Percentiles rank a stretch among this genome's conserved stretches.
Conservation (phyloP, 2,113 vertebrate genomes). For the Lepisosteus osseus region DNA sequence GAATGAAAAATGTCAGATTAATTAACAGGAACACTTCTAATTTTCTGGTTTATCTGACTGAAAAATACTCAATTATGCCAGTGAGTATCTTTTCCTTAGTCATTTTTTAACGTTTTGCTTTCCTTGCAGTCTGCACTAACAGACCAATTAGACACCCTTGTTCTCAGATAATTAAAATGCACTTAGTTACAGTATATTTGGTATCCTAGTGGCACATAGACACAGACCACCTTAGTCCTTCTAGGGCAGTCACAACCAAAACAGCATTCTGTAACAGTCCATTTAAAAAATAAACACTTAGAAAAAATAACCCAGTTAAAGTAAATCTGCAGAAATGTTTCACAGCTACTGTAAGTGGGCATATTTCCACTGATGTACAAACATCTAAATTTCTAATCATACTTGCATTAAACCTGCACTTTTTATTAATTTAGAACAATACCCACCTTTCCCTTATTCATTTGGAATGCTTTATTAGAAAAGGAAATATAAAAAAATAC, state of each 20-base stretch:
- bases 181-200: background rate
- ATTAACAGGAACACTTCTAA: no score
- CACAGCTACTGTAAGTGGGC: background rate
- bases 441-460: constrained; percentile 38
- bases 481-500: constrained; percentile 31
- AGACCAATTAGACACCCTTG: no score
- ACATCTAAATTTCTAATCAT: constrained; percentile 11
- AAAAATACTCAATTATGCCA: constrained; percentile 4
- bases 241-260: constrained; percentile 18
- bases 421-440: constrained; percentile 25
- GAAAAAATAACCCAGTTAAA: background rate
- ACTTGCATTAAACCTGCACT: background rate
- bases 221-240: background rate
- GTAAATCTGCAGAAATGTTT: constrained; percentile 4
- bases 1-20: no score
- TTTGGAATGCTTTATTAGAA: constrained; percentile 28
- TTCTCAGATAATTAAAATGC: no score
- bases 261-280: constrained; percentile 8
- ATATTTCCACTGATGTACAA: constrained; percentile 11
- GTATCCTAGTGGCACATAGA: background rate
- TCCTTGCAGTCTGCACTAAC: background rate
- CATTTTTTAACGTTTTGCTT: constrained; percentile 1
- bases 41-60: background rate
- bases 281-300: background rate
- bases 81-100: constrained; percentile 9